Evolutionary conservation across 2,888 invertebrate species (phyloP).

Genomic region (Tenthredo notha): DNA sequence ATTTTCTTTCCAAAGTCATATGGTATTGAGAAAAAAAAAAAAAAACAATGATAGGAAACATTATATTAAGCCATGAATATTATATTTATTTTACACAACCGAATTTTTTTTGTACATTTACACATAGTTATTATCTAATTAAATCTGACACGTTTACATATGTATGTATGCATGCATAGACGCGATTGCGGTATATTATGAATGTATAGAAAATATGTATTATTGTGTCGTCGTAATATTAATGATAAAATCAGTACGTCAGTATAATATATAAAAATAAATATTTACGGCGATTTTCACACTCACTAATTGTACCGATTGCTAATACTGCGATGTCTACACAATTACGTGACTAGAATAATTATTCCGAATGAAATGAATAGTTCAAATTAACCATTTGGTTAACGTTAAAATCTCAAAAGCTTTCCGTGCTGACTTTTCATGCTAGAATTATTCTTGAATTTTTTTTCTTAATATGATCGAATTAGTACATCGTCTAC

Average conservation of each 20-base stretch:
- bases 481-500: too few relatives aligned
- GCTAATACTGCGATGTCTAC: background rate
- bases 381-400: background rate
- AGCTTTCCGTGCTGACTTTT: background rate
- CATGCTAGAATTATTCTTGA: background rate
- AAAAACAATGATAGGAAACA: background rate
- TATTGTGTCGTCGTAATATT: background rate
- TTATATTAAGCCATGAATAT: background rate
- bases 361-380: background rate
- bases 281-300: constrained; percentile 14
- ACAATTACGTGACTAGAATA: constrained; percentile 13
- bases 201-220: background rate
- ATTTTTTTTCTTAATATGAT: background rate
- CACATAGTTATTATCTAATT: constrained; percentile 4
- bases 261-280: constrained; percentile 25
- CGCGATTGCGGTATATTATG: background rate
- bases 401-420: background rate
- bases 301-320: constrained; percentile 15
- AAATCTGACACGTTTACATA: background rate
- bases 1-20: background rate
- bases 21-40: background rate
- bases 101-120: constrained; percentile 44
- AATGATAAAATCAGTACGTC: background rate
- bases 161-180: background rate
- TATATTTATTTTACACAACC: constrained; percentile 44